These are phyloP conservation scores for Champsocephalus gunnari DNA, from an alignment of 2,797 vertebrate species.

Conservation along the genomic window DNA sequence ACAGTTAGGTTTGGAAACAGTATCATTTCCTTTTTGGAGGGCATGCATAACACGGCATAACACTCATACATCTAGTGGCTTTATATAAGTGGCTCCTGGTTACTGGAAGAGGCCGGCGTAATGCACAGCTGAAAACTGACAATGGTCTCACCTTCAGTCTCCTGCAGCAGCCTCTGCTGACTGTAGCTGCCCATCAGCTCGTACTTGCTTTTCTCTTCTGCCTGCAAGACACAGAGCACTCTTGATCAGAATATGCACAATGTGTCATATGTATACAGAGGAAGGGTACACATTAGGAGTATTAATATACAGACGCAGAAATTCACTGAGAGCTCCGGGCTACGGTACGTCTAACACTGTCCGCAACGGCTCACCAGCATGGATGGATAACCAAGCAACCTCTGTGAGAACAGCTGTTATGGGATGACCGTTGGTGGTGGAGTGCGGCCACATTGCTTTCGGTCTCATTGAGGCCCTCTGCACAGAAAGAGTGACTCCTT, in stretches of 20 bases:
- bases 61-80: constrained; percentile 38
- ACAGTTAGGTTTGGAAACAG: too few species aligned
- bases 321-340: constrained; percentile 20
- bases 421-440: constrained; percentile 27
- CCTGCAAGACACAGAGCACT: constrained; percentile 62
- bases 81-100: neutral
- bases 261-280: too few species aligned
- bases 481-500: constrained; percentile 16
- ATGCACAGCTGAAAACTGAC: neutral
- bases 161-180: constrained; percentile 71
- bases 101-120: constrained; percentile 10
- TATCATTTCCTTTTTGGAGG: too few species aligned
- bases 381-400: neutral
- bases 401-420: constrained; percentile 10
- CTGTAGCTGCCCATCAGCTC: constrained; percentile 77
- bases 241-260: constrained; percentile 13
- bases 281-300: constrained; percentile 16
- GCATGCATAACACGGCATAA: too few species aligned
- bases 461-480: too few species aligned
- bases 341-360: neutral
- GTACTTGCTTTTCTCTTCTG: constrained; percentile 79
- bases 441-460: too few species aligned
- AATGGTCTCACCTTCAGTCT: constrained; percentile 77
- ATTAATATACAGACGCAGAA: constrained; percentile 27
- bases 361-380: constrained; percentile 15